Evolutionary conservation across 2,113 vertebrate genomes (phyloP), one percentile per base, ranked within the genome.

Genomic region (Monopterus albus): DNA sequence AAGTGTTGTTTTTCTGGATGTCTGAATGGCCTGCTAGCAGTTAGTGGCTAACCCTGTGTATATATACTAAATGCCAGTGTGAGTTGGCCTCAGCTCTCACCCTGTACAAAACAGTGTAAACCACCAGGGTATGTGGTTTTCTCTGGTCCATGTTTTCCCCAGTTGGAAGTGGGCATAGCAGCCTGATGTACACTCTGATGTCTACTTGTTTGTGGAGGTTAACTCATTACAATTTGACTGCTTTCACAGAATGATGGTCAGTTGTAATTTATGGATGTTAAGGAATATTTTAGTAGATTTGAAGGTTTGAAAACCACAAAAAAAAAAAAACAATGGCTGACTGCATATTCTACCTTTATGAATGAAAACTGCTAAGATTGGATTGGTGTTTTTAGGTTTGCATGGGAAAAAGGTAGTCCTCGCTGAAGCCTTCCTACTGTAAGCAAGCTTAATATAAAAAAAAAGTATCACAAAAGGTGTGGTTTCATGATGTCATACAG

Each of bases 1-100:
- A 36, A 79, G 74, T 75, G 79, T 78, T 89, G 84, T 88, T 88
- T 87, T 88, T 86, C 83, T 90, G 82, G 79, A 83, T 40, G 85
- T 89, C 83, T 89, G 87, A 71, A 86, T 57, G 85, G 86, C 69
- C 89, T 88, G 85, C 45, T 70, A 83, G 89, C 78, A 87, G 89
- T 92, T 92, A 92, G 89, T 90, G 88, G 91, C 85, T 87, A 86
- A 88, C 80, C 87, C 68, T 83, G 82, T 91, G 91, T 91, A 90
- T 93, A 88, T 88, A 90, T 85, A 83, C 79, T 50, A 61, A 76
- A 90, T 85, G 84, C 86, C 89, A 85, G 65, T 81, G 82, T 67
- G 81, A 86, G 85, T 67, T 78, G 86, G 78, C 90, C 84, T 87
- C 74, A 76, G 75, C 81, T 84, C 78, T 85, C 81, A 79, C 83